Percentiles rank a stretch among this genome's conserved stretches.
Conservation (phyloP, 2,888 invertebrate species). For the Lasioglossum villosulum region DNA sequence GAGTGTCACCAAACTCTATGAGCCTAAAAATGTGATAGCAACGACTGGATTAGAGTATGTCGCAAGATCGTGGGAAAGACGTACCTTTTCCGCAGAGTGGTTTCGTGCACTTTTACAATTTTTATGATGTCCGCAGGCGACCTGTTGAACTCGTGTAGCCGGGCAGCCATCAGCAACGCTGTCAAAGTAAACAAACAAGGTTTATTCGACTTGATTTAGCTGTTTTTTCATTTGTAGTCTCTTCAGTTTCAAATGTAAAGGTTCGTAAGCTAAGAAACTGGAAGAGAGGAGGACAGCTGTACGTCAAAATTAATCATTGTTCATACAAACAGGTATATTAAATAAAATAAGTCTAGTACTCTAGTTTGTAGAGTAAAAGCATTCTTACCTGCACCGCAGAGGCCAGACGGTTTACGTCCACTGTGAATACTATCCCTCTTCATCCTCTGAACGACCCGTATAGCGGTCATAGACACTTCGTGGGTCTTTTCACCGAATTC, state of each 20-base stretch:
- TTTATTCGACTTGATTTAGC: too few species aligned
- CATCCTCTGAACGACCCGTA: slow-evolving; percentile 98
- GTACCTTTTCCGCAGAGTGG: slow-evolving; percentile 93
- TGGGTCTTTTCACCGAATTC: slow-evolving; percentile 97
- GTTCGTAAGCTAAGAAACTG: too few species aligned
- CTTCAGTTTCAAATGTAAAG: too few species aligned
- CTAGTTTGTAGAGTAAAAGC: neutral
- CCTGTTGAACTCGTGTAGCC: slow-evolving; percentile 96
- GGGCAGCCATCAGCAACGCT: slow-evolving; percentile 97
- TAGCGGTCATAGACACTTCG: slow-evolving; percentile 97
- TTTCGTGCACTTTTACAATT: slow-evolving; percentile 98
- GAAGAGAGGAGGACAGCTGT: too few species aligned
- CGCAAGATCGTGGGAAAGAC: neutral
- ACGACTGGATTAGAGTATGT: neutral
- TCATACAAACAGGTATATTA: too few species aligned
- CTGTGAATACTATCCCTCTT: slow-evolving; percentile 99
- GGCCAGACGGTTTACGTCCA: slow-evolving; percentile 97
- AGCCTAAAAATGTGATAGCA: slow-evolving; percentile 86
- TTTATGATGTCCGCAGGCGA: slow-evolving; percentile 95
- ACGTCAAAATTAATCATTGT: too few species aligned
- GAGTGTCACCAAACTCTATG: slow-evolving; percentile 98
- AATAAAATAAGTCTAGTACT: too few species aligned
- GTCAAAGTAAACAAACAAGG: slow-evolving; percentile 48
- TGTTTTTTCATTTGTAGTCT: too few species aligned
- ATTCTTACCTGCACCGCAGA: slow-evolving; percentile 96